Evolutionary conservation across 1,140 invertebrate genomes (phyloP), one percentile per base, ranked within the genome.

Genomic region (Drosophila chauvacae): DNA sequence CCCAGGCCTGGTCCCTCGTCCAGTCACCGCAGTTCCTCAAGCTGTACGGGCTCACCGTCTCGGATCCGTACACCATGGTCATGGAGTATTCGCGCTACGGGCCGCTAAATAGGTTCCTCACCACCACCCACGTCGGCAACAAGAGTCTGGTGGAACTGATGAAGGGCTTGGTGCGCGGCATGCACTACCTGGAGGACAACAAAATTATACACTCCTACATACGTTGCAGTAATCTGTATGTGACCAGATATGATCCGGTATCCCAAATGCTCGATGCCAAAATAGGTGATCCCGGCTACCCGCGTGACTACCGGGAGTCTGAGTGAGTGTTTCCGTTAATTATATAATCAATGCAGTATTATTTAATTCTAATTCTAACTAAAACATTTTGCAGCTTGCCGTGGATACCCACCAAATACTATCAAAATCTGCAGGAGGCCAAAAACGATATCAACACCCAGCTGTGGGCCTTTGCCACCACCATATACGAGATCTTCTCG

Each of bases 401-500:
- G 76, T 98, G 97, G 97, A 95, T 98, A 79, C 97, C 97, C 1
- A 94, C 95, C 4, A 97, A 97, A 92, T 96, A 95, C 88, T 96
- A 96, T 90, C 83, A 93, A 1, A 95, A 96, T 92, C 93, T 95
- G 76, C 94, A 95, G 77, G 93, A 94, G 48, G 96, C 95, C 23
- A 94, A 94, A 73, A 93, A 93, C 26, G 95, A 95, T 48, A 93
- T 94, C 0, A 93, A 94, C 28, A 95, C 96, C 28, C 97, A 98
- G 88, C 94, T 98, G 23, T 98, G 97, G 97, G 96, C 97, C 16
- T 95, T 97, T 81, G 97, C 96, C 3, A 98, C 97, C 18, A 98
- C 97, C 13, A 84, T 98, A 11, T 98, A 97, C 96, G 96, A 98
- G 93, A 96, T 98, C 72, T 98, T 98, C 93, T 96, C 96, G 0